Evolutionary conservation across 2,888 invertebrate genomes (phyloP).

Genomic region (Drosophila multiciliata): DNA sequence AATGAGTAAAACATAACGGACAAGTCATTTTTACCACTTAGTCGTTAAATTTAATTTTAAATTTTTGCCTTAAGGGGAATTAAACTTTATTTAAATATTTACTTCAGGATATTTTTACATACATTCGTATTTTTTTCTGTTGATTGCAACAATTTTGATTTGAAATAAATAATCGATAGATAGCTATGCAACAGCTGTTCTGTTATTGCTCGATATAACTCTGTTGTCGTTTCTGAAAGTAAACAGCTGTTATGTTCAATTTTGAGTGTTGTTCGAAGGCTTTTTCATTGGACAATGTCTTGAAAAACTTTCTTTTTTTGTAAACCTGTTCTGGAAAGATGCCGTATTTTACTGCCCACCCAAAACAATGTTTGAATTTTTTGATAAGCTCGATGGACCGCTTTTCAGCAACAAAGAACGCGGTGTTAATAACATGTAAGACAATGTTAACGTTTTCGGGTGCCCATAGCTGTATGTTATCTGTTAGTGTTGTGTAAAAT

Average conservation of each 20-base stretch:
- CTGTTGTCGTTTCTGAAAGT: background rate
- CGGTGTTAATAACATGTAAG: conserved; percentile 29
- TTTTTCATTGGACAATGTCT: background rate
- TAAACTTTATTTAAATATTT: background rate
- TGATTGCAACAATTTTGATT: background rate
- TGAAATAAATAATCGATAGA: conserved; percentile 11
- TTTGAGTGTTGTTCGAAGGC: background rate
- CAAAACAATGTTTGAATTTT: background rate
- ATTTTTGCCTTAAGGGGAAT: background rate
- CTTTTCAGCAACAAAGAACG: conserved; percentile 1
- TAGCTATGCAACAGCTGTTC: conserved; percentile 18
- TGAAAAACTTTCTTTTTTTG: too few relatives aligned
- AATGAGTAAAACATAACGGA: background rate
- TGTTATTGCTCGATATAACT: background rate
- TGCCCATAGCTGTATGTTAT: conserved; percentile 25
- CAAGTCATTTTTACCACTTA: background rate
- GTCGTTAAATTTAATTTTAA: background rate
- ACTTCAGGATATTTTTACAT: conserved; percentile 1
- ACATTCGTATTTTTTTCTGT: background rate
- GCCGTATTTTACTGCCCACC: background rate
- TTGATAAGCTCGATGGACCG: background rate
- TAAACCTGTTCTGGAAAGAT: background rate
- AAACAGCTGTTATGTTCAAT: background rate
- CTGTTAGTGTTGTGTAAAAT: conserved; percentile 12
- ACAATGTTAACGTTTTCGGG: conserved; percentile 14